These are phyloP conservation scores for Pyralis farinalis DNA, from an alignment of 2,888 invertebrate species.

Conservation along the genomic window DNA sequence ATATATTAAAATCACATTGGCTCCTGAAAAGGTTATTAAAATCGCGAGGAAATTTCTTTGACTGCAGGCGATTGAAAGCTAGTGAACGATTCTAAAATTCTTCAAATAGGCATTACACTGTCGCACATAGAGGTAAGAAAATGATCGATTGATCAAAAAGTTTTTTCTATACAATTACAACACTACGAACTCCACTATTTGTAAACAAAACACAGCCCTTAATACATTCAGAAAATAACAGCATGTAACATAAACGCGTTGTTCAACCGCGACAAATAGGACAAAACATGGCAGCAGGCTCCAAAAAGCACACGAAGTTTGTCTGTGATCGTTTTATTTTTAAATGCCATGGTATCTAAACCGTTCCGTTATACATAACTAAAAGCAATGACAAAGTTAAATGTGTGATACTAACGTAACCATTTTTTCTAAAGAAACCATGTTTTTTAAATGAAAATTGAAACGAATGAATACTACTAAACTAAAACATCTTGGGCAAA, in stretches of 20 bases:
- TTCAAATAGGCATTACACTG: slow-evolving; percentile 67
- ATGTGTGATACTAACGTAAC: too few relatives aligned
- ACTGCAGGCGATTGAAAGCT: slow-evolving; percentile 50
- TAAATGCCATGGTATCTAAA: slow-evolving; percentile 39
- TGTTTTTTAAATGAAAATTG: too few relatives aligned
- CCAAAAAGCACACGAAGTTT: slow-evolving; percentile 68
- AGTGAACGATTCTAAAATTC: slow-evolving; percentile 60
- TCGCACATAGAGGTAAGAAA: slow-evolving; percentile 58
- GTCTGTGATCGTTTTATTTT: slow-evolving; percentile 70
- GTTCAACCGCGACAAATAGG: slow-evolving; percentile 80
- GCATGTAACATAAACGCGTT: slow-evolving; percentile 70
- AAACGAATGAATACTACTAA: too few relatives aligned
- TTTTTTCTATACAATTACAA: slow-evolving; percentile 49
- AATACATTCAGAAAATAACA: slow-evolving; percentile 73
- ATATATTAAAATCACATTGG: slow-evolving; percentile 45
- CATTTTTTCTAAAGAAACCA: too few relatives aligned
- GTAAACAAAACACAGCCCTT: slow-evolving; percentile 75
- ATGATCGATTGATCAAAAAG: slow-evolving; percentile 45
- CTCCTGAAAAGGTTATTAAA: slow-evolving; percentile 40
- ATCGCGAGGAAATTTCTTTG: slow-evolving; percentile 49
- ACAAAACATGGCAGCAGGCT: slow-evolving; percentile 78
- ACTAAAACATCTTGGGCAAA: too few relatives aligned
- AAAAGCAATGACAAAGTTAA: too few relatives aligned
- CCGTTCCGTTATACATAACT: slow-evolving; percentile 27
- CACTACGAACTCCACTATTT: slow-evolving; percentile 65